Base-by-base conservation (phyloP, 2,113 vertebrate genomes). In the Sylvia atricapilla region DNA sequence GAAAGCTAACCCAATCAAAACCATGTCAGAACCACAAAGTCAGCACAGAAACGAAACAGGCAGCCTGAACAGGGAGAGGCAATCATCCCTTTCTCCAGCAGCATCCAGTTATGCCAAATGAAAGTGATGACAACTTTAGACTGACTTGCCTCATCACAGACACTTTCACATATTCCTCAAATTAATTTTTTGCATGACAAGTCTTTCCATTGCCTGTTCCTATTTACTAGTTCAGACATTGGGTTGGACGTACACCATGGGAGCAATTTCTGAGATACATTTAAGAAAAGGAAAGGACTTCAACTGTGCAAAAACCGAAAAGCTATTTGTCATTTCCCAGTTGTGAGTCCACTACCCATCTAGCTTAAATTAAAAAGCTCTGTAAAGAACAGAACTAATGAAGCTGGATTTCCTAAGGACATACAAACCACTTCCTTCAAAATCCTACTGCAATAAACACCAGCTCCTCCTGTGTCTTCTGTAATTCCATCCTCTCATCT, bases 81-180 rank as follows among this genome's bases (percentile, higher is more conserved):
- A 88, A 69, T 77, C 83, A 83, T 85, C 82, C 43, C 59, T 66
- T 87, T 73, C 86, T 77, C 75, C 83, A 80, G 88, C 90, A 85
- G 75, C 85, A 90, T 55, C 0, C 0, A 60, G 50, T 75, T 33
- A 73, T 25, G 92, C 94, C 96, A 96, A 96, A 90, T 4, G 20
- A 92, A 96, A 93, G 96, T 3, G 92, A 90, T 95, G 96, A 96
- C 96, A 96, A 80, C 80, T 90, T 93, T 22, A 94, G 72, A 75
- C 55, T 52, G 76, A 95, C 92, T 93, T 93, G 85, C 75, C 63
- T 94, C 94, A 91, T 90, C 72, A 77, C 35, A 2, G 68, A 75
- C 67, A 90, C 82, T 90, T 78, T 91, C 93, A 95, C 90, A 86
- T 74, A 97, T 33, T 94, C 89, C 41, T 84, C 84, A 93, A 92